Percentiles rank a stretch among this genome's conserved stretches.
Conservation (phyloP, 2,113 vertebrate genomes). For the Chinchilla lanigera region DNA sequence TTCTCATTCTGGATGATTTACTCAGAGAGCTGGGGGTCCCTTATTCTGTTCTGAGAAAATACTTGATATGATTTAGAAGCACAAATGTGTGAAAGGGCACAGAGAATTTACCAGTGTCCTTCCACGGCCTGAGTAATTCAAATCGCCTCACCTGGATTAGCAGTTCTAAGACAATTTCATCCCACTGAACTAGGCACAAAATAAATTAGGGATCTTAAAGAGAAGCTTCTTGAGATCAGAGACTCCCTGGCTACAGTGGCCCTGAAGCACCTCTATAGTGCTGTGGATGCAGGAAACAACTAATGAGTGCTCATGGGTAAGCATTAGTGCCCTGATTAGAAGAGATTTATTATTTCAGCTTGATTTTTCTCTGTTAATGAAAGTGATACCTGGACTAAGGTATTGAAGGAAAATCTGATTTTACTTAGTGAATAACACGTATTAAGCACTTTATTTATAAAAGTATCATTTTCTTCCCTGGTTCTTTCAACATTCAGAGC, state of each 20-base stretch:
- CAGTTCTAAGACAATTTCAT: conserved; percentile 37
- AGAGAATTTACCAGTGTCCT: conserved; percentile 38
- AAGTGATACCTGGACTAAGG: conserved; percentile 12
- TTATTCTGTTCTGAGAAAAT: conserved; percentile 36
- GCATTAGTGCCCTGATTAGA: background rate
- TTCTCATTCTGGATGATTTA: conserved; percentile 40
- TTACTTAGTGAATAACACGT: conserved; percentile 56
- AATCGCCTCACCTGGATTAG: conserved; percentile 46
- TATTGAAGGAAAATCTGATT: conserved; percentile 57
- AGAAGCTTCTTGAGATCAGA: conserved; percentile 31
- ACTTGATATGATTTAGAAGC: conserved; percentile 39
- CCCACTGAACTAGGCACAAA: background rate
- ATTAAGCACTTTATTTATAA: conserved; percentile 63
- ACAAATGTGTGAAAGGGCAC: conserved; percentile 12
- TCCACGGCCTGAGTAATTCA: background rate
- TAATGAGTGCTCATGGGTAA: background rate
- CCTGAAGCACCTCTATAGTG: background rate
- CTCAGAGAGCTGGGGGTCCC: background rate
- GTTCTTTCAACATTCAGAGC: conserved; percentile 57
- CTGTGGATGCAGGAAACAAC: no score
- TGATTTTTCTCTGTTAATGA: conserved; percentile 36
- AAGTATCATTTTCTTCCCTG: conserved; percentile 69
- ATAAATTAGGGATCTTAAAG: conserved; percentile 31
- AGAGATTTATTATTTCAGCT: background rate
- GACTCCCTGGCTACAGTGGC: background rate